Evolutionary conservation across 2,888 invertebrate species (phyloP), one percentile per base, ranked within the genome.

Genomic region (Agrenia bidenticulata): DNA sequence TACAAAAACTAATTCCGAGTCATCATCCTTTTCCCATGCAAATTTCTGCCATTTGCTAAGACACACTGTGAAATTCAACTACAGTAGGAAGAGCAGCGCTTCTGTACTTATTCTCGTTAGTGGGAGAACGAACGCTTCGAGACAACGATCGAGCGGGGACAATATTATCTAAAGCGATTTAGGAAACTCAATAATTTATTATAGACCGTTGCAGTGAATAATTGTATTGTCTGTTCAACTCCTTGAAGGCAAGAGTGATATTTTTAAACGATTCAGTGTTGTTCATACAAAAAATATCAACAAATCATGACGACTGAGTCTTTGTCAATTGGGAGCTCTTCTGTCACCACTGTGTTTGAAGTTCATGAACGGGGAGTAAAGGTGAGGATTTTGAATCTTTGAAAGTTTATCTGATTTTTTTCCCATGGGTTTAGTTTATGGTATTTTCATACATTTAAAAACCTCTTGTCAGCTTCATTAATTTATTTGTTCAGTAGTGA

Each of bases 101-200:
- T 59, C 60, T 42, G 63, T 69, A 17, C 55, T 67, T 41, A 68
- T 66, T 37, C 66, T 63, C 42, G 69, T 69, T 21, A 72, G 67
- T 55, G 72, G 72, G 26, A 55, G 71, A 32, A 68, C 63, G 1
- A 69, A 72, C 57, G 64, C 68, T 59, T 66, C 69, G 1, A 66
- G 63, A 61, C 72, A 72, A 67, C 69, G 72, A 32, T 26, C 67
- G 19, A 19, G n/a, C 5, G 19, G 45, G 45, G 45, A 45, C n/a
- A 32, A 11, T 11, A 4, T 32, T 32, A 32, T 7, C 11, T 32
- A n/a, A n/a, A n/a, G n/a, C n/a, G n/a, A n/a, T n/a, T n/a, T n/a
- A n/a, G n/a, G n/a, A n/a, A n/a, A n/a, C n/a, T n/a, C n/a, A n/a
- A n/a, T n/a, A n/a, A n/a, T n/a, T n/a, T n/a, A n/a, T n/a, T n/a